Percentiles rank a stretch among this genome's conserved stretches.
phyloP scores from a whole-genome alignment of 2,888 invertebrate species.

The Ennomos fuscantarius region DNA sequence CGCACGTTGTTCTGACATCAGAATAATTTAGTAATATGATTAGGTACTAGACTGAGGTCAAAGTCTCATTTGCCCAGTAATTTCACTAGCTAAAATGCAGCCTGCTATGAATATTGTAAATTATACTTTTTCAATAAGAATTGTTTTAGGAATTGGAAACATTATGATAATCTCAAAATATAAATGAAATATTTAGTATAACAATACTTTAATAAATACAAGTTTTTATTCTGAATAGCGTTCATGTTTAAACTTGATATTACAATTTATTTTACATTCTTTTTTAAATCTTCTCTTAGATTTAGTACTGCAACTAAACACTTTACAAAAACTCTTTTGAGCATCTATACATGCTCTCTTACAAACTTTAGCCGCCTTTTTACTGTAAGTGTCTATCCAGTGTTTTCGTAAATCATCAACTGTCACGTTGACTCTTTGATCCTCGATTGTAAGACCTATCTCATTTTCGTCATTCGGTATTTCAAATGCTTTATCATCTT shows the following conservation, averaged over 20 bases:
- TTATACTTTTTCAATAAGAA: no score
- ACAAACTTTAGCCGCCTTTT: slow-evolving; percentile 43
- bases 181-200: no score
- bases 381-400: slow-evolving; percentile 32
- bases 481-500: slow-evolving; percentile 9
- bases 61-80: no score
- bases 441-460: not conserved
- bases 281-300: slow-evolving; percentile 44
- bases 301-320: slow-evolving; percentile 40
- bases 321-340: slow-evolving; percentile 39
- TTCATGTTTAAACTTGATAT: slow-evolving; percentile 37
- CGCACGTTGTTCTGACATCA: no score
- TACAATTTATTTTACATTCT: slow-evolving; percentile 52
- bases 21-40: no score
- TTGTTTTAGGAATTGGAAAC: no score
- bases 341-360: slow-evolving; percentile 48
- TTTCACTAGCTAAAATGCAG: no score
- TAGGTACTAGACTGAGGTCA: no score
- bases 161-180: no score
- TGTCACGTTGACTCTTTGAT: not conserved
- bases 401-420: slow-evolving; percentile 3
- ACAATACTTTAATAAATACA: no score
- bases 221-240: slow-evolving; percentile 21
- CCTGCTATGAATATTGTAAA: no score
- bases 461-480: not conserved